Conservation (phyloP, 2,113 vertebrate genomes). For the Tiliqua scincoides region DNA sequence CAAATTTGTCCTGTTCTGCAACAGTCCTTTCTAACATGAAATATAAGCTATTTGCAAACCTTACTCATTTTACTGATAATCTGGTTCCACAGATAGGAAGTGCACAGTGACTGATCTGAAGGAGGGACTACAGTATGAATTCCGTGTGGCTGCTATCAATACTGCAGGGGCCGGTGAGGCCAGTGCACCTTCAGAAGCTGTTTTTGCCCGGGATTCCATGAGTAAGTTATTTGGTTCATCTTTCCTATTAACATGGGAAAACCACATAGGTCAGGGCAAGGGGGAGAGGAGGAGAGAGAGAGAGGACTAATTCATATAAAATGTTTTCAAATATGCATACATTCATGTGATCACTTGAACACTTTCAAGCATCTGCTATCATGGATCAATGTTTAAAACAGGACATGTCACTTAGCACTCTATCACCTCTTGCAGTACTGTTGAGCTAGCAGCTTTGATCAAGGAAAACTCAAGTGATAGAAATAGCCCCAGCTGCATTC, state of each 20-base stretch:
- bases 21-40: too few species aligned
- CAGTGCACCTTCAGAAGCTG: constrained; percentile 82
- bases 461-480: not conserved
- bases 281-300: fast-evolving
- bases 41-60: too few species aligned
- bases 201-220: constrained; percentile 83
- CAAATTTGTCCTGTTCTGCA: too few species aligned
- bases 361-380: not conserved
- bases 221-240: constrained; percentile 71
- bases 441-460: not conserved
- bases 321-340: not conserved
- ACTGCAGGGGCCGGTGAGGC: constrained; percentile 84
- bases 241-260: not conserved
- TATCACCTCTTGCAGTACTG: not conserved
- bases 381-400: not conserved
- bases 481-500: not conserved
- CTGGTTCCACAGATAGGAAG: constrained; percentile 73
- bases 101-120: constrained; percentile 78
- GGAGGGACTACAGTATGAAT: constrained; percentile 88
- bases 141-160: constrained; percentile 87
- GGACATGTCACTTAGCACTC: not conserved
- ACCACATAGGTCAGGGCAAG: not conserved
- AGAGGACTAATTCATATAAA: not conserved
- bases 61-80: too few species aligned
- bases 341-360: not conserved